These are phyloP conservation scores for Scaptomyza pallida DNA, from an alignment of 1,140 invertebrate species.

Conservation along the genomic window DNA sequence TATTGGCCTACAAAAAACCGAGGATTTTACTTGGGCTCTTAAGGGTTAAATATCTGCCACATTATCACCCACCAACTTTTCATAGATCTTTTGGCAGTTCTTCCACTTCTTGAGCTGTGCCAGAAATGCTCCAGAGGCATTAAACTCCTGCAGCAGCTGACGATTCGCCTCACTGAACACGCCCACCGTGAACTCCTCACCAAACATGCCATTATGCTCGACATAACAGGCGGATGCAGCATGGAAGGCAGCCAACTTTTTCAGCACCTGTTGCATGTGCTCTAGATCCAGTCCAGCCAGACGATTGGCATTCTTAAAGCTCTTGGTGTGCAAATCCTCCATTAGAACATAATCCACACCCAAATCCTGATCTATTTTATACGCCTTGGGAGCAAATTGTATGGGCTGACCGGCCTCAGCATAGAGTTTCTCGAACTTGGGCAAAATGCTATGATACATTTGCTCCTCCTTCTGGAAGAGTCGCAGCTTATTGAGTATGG, in stretches of 20 bases:
- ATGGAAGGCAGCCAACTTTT: slow-evolving; percentile 86
- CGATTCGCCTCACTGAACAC: slow-evolving; percentile 69
- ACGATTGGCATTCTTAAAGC: slow-evolving; percentile 86
- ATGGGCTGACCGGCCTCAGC: slow-evolving; percentile 56
- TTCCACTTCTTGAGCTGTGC: slow-evolving; percentile 79
- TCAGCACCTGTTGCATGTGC: slow-evolving; percentile 84
- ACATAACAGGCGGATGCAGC: slow-evolving; percentile 84
- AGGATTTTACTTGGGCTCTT: background rate
- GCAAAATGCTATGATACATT: slow-evolving; percentile 70
- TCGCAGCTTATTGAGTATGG: slow-evolving; percentile 54
- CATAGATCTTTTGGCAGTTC: slow-evolving; percentile 66
- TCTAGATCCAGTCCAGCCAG: slow-evolving; percentile 85
- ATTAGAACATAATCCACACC: slow-evolving; percentile 81
- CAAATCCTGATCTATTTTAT: slow-evolving; percentile 67
- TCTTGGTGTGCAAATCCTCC: slow-evolving; percentile 85
- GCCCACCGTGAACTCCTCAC: slow-evolving; percentile 70
- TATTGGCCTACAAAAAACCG: slow-evolving; percentile 57
- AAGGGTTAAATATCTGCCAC: background rate
- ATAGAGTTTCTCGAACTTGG: slow-evolving; percentile 75
- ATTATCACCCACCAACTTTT: slow-evolving; percentile 64
- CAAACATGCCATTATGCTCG: slow-evolving; percentile 69
- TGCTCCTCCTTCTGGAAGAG: slow-evolving; percentile 75
- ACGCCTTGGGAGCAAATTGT: slow-evolving; percentile 71
- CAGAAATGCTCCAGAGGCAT: slow-evolving; percentile 65
- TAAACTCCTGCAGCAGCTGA: slow-evolving; percentile 72